Base-by-base conservation (phyloP, 2,797 vertebrate species). In the Spheniscus humboldti region DNA sequence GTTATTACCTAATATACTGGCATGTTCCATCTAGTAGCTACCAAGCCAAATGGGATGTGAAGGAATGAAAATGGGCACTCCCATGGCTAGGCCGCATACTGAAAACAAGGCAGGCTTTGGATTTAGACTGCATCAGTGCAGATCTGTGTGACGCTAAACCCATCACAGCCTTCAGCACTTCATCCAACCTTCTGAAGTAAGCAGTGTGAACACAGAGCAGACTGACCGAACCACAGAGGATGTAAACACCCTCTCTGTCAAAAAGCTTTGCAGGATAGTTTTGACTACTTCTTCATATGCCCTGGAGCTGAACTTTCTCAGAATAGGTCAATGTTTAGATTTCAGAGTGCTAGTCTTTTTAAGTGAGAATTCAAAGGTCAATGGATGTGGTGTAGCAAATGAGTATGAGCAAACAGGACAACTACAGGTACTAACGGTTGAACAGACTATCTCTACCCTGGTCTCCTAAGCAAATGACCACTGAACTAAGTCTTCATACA, bases 281-380 rank as follows among this genome's bases (percentile, higher is more conserved):
- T 74, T 57, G 90, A 87, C 48, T 7, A 25, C 41, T 43, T 57
- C 80, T 59, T 88, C 92, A 85, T 72, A 83, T 7, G 16, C 75
- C 72, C 94, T 78, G 69, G 88, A 96, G 74, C 73, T 78, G 71
- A 84, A 79, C 60, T 86, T 95, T 91, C 94, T 94, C 77, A 76
- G 87, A 92, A 72, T 30, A 69, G 50, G 90, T 28, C 13, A 62
- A 45, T 87, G 85, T 63, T 89, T 55, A 86, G 86, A 78, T 81
- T 87, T 96, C 86, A 93, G 93, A 86, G 93, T 88, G 81, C 89
- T 92, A 85, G 84, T 82, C 94, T 86, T 90, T 94, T 85, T 82
- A 93, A 91, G 24, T 10, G 72, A 90, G 94, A 80, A 87, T 96
- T 96, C 88, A 96, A 79, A 96, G 69, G 93, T 69, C 87, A 76